phyloP scores from a whole-genome alignment of 2,888 invertebrate genomes.

The Chymomyza fuscimana region DNA sequence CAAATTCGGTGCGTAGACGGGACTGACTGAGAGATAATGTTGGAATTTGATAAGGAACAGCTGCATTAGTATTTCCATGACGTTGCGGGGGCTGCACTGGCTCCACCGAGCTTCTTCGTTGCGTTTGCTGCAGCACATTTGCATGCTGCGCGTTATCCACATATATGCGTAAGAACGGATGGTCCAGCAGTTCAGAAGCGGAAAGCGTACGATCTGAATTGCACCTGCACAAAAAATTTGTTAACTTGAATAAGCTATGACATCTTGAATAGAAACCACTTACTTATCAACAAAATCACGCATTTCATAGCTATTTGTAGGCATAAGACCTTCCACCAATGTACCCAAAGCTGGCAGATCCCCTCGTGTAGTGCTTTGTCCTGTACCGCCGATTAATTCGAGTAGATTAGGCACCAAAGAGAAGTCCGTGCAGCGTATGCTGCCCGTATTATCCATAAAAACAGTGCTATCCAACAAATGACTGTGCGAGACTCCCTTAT shows the following conservation, averaged over 20 bases:
- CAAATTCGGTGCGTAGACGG: conserved; percentile 89
- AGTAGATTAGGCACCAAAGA: conserved; percentile 77
- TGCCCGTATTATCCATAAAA: conserved; percentile 85
- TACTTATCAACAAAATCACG: conserved; percentile 79
- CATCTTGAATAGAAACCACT: conserved; percentile 13
- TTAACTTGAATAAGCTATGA: not conserved
- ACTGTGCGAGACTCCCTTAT: conserved; percentile 90
- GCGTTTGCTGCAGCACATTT: conserved; percentile 34
- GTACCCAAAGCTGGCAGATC: conserved; percentile 79
- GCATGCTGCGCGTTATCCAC: conserved; percentile 57
- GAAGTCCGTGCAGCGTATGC: conserved; percentile 78
- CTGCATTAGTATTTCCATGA: conserved; percentile 22
- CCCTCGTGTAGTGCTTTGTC: conserved; percentile 71
- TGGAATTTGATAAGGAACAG: conserved; percentile 66
- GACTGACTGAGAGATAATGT: conserved; percentile 80
- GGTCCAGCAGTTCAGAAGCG: conserved; percentile 87
- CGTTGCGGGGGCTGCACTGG: conserved; percentile 29
- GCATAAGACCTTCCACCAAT: conserved; percentile 76
- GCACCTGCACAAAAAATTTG: conserved; percentile 59
- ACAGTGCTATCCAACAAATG: conserved; percentile 88
- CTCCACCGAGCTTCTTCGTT: conserved; percentile 45
- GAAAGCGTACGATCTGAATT: conserved; percentile 83
- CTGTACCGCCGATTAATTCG: conserved; percentile 74
- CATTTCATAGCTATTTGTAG: conserved; percentile 77
- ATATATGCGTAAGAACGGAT: conserved; percentile 84